These are phyloP conservation scores for Neofelis nebulosa DNA, from an alignment of 2,113 vertebrate species.

Conservation along the genomic window DNA sequence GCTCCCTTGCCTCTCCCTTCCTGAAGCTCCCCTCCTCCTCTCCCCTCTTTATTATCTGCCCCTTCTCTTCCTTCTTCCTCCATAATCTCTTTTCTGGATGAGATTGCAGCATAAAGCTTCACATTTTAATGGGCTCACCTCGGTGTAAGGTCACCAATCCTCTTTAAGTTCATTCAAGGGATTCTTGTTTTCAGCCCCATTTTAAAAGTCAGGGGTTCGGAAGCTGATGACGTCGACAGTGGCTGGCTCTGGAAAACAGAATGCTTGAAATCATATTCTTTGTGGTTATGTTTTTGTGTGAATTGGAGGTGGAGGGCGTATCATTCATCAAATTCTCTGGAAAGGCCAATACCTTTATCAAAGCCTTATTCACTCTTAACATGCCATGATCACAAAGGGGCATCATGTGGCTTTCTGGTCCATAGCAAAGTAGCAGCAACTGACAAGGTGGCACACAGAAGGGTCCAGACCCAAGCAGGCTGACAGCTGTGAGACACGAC, in stretches of 20 bases:
- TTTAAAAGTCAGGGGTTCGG: background rate
- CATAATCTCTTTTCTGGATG: background rate
- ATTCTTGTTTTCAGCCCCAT: background rate
- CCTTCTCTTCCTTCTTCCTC: background rate
- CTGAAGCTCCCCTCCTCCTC: too few relatives aligned
- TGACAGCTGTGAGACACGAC: fast-evolving
- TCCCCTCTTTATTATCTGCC: background rate
- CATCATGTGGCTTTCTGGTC: background rate
- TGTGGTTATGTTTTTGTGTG: background rate
- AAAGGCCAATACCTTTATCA: background rate
- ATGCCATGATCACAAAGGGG: background rate
- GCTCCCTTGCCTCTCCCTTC: background rate
- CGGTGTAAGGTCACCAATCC: background rate
- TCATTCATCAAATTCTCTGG: background rate
- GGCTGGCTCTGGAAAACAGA: background rate
- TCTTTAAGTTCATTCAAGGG: background rate
- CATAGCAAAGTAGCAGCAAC: background rate
- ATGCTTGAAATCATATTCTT: background rate
- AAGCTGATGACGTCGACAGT: background rate
- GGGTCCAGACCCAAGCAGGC: background rate
- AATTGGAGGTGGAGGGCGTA: background rate
- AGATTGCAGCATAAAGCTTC: background rate
- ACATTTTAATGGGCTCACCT: background rate
- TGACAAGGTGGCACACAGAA: background rate
- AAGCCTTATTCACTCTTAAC: background rate